Evolutionary conservation across 2,113 vertebrate genomes (phyloP).

Genomic region (Dolichotis patagonum): DNA sequence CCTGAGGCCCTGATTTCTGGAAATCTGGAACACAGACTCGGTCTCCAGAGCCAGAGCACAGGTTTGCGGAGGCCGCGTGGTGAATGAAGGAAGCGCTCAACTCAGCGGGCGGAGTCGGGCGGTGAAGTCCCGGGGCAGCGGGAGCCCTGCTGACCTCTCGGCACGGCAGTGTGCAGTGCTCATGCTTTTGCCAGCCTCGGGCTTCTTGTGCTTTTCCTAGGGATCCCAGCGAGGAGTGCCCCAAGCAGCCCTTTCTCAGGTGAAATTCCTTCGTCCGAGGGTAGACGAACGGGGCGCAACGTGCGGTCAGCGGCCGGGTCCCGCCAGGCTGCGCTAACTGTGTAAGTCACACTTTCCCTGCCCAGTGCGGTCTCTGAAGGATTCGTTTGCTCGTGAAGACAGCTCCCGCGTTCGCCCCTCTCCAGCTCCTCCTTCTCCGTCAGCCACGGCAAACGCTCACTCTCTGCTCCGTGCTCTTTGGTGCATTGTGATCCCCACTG

Average conservation of each 20-base stretch:
- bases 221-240: not conserved
- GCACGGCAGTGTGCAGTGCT: not conserved
- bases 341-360: slow-evolving; percentile 45
- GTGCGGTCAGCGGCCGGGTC: slow-evolving; percentile 18
- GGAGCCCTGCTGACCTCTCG: not conserved
- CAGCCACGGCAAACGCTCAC: not conserved
- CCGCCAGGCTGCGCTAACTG: slow-evolving; percentile 68
- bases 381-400: slow-evolving; percentile 71
- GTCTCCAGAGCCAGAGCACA: not conserved
- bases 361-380: slow-evolving; percentile 54
- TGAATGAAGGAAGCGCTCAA: not conserved
- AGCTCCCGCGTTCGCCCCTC: slow-evolving; percentile 41
- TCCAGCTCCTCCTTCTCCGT: not conserved
- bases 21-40: not conserved
- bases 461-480: not conserved
- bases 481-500: not conserved
- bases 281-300: slow-evolving; percentile 61
- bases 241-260: not conserved
- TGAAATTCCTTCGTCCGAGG: not conserved
- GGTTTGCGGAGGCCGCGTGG: not conserved
- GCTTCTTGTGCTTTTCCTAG: not conserved
- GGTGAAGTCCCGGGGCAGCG: not conserved
- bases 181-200: not conserved
- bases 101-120: not conserved
- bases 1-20: not conserved